A percentile compares a stretch with the other conserved stretches of the same genome.
phyloP scores from a whole-genome alignment of 2,888 invertebrate species.

The Xylocampa areola region DNA sequence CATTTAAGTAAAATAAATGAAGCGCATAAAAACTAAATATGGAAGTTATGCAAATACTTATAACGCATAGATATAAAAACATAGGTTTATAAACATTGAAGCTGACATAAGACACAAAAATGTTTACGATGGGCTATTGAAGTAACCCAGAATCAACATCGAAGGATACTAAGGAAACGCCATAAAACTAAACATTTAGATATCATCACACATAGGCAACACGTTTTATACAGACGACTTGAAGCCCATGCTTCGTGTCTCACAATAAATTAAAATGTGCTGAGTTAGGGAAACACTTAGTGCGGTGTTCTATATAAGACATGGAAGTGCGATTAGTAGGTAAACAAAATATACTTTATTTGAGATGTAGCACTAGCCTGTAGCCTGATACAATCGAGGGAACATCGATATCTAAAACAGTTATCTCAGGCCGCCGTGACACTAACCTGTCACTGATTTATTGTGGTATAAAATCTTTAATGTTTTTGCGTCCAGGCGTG shows the following conservation, averaged over 20 bases:
- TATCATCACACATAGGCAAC: slow-evolving; percentile 63
- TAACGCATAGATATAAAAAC: slow-evolving; percentile 21
- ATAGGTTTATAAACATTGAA: slow-evolving; percentile 35
- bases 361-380: slow-evolving; percentile 69
- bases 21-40: slow-evolving; percentile 42
- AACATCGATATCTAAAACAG: slow-evolving; percentile 81
- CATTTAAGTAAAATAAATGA: slow-evolving; percentile 12
- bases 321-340: slow-evolving; percentile 79
- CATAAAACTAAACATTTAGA: slow-evolving; percentile 56
- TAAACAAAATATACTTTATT: slow-evolving; percentile 63
- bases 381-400: slow-evolving; percentile 68
- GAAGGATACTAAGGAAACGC: slow-evolving; percentile 44
- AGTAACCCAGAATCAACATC: slow-evolving; percentile 49
- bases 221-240: slow-evolving; percentile 64
- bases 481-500: slow-evolving; percentile 93
- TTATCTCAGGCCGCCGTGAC: slow-evolving; percentile 82
- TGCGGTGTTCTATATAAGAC: slow-evolving; percentile 81
- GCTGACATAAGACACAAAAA: slow-evolving; percentile 34
- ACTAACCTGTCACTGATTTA: slow-evolving; percentile 89
- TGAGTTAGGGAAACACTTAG: slow-evolving; percentile 81
- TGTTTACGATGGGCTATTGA: slow-evolving; percentile 26
- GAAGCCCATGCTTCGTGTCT: slow-evolving; percentile 76
- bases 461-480: slow-evolving; percentile 86
- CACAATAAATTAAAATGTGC: slow-evolving; percentile 76
- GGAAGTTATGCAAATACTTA: slow-evolving; percentile 4